Evolutionary conservation across 1,140 invertebrate species (phyloP).

Genomic region (Procambarus virginalis): DNA sequence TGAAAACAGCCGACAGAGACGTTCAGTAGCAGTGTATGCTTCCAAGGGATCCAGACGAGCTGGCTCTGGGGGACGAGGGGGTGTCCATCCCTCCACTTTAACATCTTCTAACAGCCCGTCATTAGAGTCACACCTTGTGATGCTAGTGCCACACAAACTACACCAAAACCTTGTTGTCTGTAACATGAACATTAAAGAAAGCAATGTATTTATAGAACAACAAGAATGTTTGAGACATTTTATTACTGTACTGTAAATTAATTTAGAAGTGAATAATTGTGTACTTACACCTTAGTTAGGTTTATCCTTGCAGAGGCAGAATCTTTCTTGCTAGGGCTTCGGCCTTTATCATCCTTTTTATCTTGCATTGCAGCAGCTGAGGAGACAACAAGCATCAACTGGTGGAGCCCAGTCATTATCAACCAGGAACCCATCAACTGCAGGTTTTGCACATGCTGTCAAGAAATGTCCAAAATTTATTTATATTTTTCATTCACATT

Average conservation of each 20-base stretch:
- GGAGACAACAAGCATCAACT: slow-evolving; percentile 78
- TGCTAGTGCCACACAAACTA: slow-evolving; percentile 86
- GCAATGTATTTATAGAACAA: background rate
- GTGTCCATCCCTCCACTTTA: slow-evolving; percentile 76
- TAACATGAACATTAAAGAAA: background rate
- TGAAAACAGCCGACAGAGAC: slow-evolving; percentile 80
- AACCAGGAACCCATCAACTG: slow-evolving; percentile 91
- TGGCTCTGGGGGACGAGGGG: slow-evolving; percentile 70
- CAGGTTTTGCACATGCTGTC: slow-evolving; percentile 89
- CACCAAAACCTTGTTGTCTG: slow-evolving; percentile 86
- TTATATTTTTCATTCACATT: too few relatives aligned
- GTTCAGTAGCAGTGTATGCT: slow-evolving; percentile 80
- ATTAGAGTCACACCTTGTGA: slow-evolving; percentile 83
- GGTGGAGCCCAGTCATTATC: slow-evolving; percentile 88
- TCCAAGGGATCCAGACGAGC: slow-evolving; percentile 70
- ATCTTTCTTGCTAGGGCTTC: slow-evolving; percentile 69
- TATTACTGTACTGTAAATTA: background rate
- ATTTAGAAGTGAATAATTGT: background rate
- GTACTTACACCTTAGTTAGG: slow-evolving; percentile 82
- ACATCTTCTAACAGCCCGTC: slow-evolving; percentile 81
- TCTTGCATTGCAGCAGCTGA: slow-evolving; percentile 44
- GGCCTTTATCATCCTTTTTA: slow-evolving; percentile 79
- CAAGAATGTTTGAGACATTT: background rate
- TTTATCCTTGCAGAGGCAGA: slow-evolving; percentile 76
- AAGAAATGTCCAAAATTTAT: background rate